Base-by-base conservation (phyloP, 2,797 vertebrate genomes). In the Hirundo rustica region DNA sequence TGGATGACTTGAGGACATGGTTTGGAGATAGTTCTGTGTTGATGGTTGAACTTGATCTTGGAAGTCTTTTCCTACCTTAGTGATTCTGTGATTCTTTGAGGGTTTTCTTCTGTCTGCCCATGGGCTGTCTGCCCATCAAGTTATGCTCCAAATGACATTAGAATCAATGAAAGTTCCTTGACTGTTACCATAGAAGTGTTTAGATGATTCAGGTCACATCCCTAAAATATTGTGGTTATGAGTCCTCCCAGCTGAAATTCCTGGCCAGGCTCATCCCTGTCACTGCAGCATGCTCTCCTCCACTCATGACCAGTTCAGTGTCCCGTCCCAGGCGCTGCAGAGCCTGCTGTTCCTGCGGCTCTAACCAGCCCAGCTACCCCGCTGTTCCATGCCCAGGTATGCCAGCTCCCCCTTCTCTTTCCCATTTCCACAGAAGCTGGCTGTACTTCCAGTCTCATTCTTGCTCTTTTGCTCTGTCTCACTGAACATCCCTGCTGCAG, bases 341-440 rank as follows among this genome's bases (percentile, higher is more conserved):
- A 79, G 20, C 2, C 0, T 16, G 45, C 57, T 51, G 75, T 77
- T 58, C 2, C 61, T 2, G 0, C 1, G 1, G n/a, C 68, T 85
- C 60, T 34, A 23, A 61, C 29, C 7, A 13, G 51, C 22, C 29
- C 67, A 36, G 50, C 53, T 36, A 36, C 1, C 1, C 1, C 36
- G 3, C 60, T 50, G 2, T 27, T 61, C 65, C n/a, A 50, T 50
- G 34, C 68, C 42, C 0, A 0, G 21, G 9, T 75, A 70, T 75
- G 32, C 64, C 34, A 58, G 36, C 30, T 85, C 18, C 26, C 11
- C 10, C 4, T 60, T 71, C 30, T 72, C 54, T 72, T 82, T 61
- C 32, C 42, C 32, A 32, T 55, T 70, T 75, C 75, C 32, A 30
- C 40, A 40, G 2, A 42, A 72, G 40, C 9, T 66, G 26, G 22